Evolutionary conservation across 1,140 invertebrate genomes (phyloP), one percentile per base, ranked within the genome.

Genomic region (Drosophila seguyi): DNA sequence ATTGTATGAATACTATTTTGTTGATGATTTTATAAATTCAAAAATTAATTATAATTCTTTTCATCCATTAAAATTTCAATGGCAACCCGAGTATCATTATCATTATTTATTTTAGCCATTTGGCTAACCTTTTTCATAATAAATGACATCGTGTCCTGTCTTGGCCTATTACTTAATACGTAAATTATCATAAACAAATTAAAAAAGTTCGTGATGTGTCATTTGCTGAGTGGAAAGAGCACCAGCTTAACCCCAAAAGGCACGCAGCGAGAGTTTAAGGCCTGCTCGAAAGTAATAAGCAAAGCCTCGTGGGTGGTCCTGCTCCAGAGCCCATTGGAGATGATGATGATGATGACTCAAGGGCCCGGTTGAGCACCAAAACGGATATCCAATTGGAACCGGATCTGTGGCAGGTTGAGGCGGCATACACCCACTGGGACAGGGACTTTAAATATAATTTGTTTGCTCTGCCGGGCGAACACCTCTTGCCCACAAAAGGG

Each of bases 131-230:
- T 47, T 53, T 68, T 48, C 48, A 61, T 81, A 63, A 82, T 76
- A 83, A 87, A 87, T 87, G 79, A 87, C 60, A 76, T 34, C 38
- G 60, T 48, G 79, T 69, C 67, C 69, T 90, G 81, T 62, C 81
- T 39, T 25, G 20, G n/a, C 10, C 41, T 31, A 81, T 81, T 77
- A 69, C 42, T 57, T 63, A 86, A 81, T 56, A 55, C 85, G 75
- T 90, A 90, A 90, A 90, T 90, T 90, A 90, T 90, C 86, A 90
- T 90, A 90, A 90, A 90, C 81, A 90, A 90, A 90, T 90, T 90
- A 90, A 86, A 90, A 90, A 90, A 90, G 81, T 90, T 90, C 81
- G 79, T 91, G 82, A 86, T 82, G 85, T 90, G 85, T 90, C 85
- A 82, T 86, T 86, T 79, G 27, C 38, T 18, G 42, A 31, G 47